Evolutionary conservation across 2,113 vertebrate genomes (phyloP), one percentile per base, ranked within the genome.

Genomic region (Rousettus leschenaultii): DNA sequence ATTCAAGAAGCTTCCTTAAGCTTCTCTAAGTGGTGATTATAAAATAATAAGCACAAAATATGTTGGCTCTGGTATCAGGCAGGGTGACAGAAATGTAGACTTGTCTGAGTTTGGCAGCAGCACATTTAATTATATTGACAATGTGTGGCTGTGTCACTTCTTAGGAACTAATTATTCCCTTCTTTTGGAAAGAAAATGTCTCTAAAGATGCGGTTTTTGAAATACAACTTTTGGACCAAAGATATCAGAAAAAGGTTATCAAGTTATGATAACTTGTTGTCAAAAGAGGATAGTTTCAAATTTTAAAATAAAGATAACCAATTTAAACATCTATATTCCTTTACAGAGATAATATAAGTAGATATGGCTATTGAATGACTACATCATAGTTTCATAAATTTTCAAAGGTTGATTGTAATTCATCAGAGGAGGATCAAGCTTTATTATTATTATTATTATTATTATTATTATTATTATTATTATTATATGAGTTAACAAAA

Each of bases 61-160:
- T 79, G 48, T 96, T 97, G 80, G 75, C 48, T 80, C 43, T 91
- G 61, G 2, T 68, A 96, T 87, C 28, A 95, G 66, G 59, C 75
- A 89, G 48, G 88, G 66, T 68, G 94, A 97, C 70, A 82, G 94
- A 96, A 97, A 97, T 28, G 2, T 94, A 94, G 14, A 30, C 84
- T 40, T 73, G 21, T 86, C 84, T 91, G 73, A 95, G 43, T 92
- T 95, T 98, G 95, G 94, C 95, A 97, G 73, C 33, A 71, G 57
- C 53, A 92, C 35, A 7, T 95, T 98, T 97, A 97, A 97, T 96
- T 94, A 98, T 77, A 98, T 92, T 79, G 97, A 33, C 33, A 82
- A 43, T 91, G 48, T 88, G 82, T 86, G 48, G 55, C 13, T 73
- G 22, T 96, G 92, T 95, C 95, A 97, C 97, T 96, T 98, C 93